Evolutionary conservation across 2,113 vertebrate species (phyloP).

Genomic region (Meleagris gallopavo): DNA sequence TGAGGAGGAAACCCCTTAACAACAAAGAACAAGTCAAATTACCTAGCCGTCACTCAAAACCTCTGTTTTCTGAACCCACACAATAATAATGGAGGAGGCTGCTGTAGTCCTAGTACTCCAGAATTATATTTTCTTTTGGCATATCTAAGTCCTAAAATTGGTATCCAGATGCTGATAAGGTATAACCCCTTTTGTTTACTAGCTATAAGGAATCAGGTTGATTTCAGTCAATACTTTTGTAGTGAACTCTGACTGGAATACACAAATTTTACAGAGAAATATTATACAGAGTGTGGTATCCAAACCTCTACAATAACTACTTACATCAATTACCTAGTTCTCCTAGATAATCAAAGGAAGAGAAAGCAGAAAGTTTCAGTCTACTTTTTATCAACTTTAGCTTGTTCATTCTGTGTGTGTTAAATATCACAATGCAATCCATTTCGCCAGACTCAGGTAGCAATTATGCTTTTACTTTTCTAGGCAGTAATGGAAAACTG

Average conservation of each 20-base stretch:
- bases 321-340: background rate
- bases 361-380: constrained; percentile 4
- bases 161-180: background rate
- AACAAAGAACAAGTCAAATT: background rate
- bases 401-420: constrained; percentile 25
- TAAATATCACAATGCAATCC: constrained; percentile 36
- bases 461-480: constrained; percentile 49
- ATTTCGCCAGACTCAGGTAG: constrained; percentile 37
- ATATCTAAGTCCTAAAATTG: background rate
- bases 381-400: constrained; percentile 42
- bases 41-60: background rate
- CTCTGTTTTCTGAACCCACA: background rate
- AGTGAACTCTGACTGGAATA: background rate
- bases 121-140: background rate
- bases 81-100: rapidly evolving
- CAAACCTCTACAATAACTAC: constrained; percentile 24
- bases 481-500: constrained; percentile 39
- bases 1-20: background rate
- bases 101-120: background rate
- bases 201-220: background rate
- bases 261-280: background rate
- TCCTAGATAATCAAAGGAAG: constrained; percentile 13
- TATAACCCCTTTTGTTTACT: background rate
- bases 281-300: background rate
- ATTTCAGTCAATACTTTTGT: background rate